A percentile compares a stretch with the other conserved stretches of the same genome.
Evolutionary conservation across 35 echinoderm and acorn worm genomes (phyloP).

Genomic region (Ophiothrix spiculata): DNA sequence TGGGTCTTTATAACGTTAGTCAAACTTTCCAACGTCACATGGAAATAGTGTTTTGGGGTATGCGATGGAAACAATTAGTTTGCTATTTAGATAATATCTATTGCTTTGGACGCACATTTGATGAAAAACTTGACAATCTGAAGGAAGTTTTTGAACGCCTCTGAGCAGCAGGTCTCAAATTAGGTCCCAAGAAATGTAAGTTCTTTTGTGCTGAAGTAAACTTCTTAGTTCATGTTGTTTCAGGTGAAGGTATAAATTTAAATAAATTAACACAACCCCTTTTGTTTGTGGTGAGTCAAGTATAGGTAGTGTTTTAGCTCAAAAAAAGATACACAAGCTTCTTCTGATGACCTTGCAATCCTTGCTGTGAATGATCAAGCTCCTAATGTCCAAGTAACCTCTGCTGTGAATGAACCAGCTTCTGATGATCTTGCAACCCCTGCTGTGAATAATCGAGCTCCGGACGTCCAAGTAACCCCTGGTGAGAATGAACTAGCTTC

Average conservation of each 20-base stretch:
- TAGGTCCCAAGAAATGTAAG: constrained; percentile 49
- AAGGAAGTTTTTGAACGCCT: constrained; percentile 31
- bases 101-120: constrained; percentile 46
- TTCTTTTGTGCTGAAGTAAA: constrained; percentile 37
- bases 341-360: no score
- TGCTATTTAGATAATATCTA: constrained; percentile 46
- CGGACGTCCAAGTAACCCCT: no score
- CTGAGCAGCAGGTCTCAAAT: constrained; percentile 31
- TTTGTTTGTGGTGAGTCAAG: no score
- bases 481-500: no score
- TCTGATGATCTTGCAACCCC: no score
- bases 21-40: constrained; percentile 59
- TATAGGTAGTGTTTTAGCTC: no score
- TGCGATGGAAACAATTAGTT: constrained; percentile 39
- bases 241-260: neutral
- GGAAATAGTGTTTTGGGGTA: constrained; percentile 54
- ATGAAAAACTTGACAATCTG: constrained; percentile 36
- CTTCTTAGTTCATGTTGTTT: constrained; percentile 35
- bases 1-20: constrained; percentile 21
- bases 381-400: no score
- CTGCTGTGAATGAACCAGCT: no score
- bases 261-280: no score
- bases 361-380: no score
- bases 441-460: no score
- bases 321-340: no score